These are phyloP conservation scores for Candidula unifasciata DNA, from an alignment of 2,888 invertebrate species.

Conservation along the genomic window DNA sequence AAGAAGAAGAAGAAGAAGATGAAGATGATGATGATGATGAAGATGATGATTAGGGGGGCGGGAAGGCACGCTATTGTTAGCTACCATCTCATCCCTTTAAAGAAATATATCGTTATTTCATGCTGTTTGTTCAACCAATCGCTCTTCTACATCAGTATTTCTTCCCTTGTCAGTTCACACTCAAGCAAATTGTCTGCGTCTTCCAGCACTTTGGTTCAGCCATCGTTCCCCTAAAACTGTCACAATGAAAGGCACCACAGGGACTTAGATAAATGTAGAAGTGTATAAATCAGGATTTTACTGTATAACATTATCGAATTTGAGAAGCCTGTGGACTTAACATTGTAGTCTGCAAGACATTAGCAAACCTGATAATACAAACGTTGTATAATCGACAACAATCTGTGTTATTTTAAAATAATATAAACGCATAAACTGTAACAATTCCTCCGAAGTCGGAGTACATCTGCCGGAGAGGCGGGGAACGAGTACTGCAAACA, in stretches of 20 bases:
- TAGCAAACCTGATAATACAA: background rate
- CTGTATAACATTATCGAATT: background rate
- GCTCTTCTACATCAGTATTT: background rate
- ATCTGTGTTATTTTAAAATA: background rate
- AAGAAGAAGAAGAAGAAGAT: too few relatives aligned
- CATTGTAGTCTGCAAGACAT: background rate
- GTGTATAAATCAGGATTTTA: background rate
- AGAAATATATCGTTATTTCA: background rate
- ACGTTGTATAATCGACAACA: background rate
- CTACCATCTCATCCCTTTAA: background rate
- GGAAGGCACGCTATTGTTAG: background rate
- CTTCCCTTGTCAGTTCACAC: background rate
- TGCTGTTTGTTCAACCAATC: background rate
- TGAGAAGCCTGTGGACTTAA: background rate
- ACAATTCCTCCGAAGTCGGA: too few relatives aligned
- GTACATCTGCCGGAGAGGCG: too few relatives aligned
- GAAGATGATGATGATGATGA: background rate
- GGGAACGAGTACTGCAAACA: too few relatives aligned
- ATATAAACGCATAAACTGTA: background rate
- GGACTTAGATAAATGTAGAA: slow-evolving; percentile 18
- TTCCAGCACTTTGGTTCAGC: background rate
- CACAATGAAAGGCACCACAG: background rate
- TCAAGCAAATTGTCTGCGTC: slow-evolving; percentile 10
- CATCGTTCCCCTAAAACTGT: background rate
- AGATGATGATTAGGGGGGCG: background rate